A percentile compares a stretch with the other conserved stretches of the same genome.
Conservation (phyloP, 1,140 invertebrate genomes). For the Chionoecetes opilio region DNA sequence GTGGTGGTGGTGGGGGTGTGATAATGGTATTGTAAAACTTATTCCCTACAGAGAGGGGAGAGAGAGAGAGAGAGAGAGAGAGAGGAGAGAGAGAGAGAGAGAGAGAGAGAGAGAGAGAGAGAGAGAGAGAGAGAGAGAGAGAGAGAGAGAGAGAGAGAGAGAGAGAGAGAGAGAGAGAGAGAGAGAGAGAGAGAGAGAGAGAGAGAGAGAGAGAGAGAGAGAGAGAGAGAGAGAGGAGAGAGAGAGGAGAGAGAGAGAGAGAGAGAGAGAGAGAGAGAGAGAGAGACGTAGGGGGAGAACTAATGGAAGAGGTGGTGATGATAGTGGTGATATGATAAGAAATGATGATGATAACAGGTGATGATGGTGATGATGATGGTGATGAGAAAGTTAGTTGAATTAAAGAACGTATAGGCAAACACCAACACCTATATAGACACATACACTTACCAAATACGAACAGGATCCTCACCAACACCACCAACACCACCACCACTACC, state of each 20-base stretch:
- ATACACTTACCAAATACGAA: not conserved
- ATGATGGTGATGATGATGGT: no score
- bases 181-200: not conserved
- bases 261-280: conserved; percentile 56
- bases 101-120: not conserved
- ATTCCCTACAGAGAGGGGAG: not conserved
- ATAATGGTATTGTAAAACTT: no score
- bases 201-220: conserved; percentile 43
- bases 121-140: conserved; percentile 17
- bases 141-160: not conserved
- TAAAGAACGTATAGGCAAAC: not conserved
- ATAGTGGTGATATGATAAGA: not conserved
- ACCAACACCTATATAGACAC: not conserved
- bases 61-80: conserved; percentile 12
- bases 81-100: not conserved
- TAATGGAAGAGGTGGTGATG: not conserved
- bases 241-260: conserved; percentile 53
- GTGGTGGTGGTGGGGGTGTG: not conserved
- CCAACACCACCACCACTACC: no score
- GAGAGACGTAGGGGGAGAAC: not conserved
- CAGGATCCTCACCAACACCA: not conserved
- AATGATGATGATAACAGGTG: no score
- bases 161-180: not conserved
- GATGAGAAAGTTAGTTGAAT: no score
- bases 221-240: conserved; percentile 51